These are phyloP conservation scores for Listrodromus nycthemerus DNA, from an alignment of 2,888 invertebrate genomes.

Conservation along the genomic window DNA sequence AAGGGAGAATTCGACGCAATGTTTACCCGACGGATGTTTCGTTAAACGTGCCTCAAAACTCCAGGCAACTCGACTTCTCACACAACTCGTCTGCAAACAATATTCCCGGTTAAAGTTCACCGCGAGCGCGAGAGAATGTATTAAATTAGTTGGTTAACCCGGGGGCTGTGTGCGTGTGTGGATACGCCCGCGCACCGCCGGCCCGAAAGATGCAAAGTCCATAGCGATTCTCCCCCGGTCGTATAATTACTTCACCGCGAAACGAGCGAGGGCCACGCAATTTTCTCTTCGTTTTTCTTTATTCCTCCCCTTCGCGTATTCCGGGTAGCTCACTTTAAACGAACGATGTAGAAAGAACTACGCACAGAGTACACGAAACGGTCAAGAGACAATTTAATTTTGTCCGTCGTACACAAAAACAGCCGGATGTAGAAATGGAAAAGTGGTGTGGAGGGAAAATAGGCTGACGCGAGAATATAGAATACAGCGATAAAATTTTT, in stretches of 20 bases:
- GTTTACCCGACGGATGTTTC: no score
- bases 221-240: not conserved
- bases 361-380: not conserved
- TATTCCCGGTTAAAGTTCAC: constrained; percentile 44
- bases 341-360: not conserved
- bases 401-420: not conserved
- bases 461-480: not conserved
- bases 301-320: not conserved
- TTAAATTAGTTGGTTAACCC: constrained; percentile 69
- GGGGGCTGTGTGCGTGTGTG: constrained; percentile 15
- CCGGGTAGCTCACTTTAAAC: not conserved
- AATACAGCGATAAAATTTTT: constrained; percentile 10
- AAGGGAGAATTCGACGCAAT: no score
- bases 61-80: no score
- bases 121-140: constrained; percentile 58
- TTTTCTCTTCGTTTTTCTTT: constrained; percentile 8
- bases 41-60: no score
- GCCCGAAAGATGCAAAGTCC: constrained; percentile 28
- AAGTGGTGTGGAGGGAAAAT: not conserved
- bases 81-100: not conserved
- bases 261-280: not conserved
- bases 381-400: constrained; percentile 28
- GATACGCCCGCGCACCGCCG: constrained; percentile 11
- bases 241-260: constrained; percentile 55
- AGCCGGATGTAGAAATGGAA: not conserved